Evolutionary conservation across 1,140 invertebrate genomes (phyloP), one percentile per base, ranked within the genome.

Genomic region (Propsilocerus akamusi): DNA sequence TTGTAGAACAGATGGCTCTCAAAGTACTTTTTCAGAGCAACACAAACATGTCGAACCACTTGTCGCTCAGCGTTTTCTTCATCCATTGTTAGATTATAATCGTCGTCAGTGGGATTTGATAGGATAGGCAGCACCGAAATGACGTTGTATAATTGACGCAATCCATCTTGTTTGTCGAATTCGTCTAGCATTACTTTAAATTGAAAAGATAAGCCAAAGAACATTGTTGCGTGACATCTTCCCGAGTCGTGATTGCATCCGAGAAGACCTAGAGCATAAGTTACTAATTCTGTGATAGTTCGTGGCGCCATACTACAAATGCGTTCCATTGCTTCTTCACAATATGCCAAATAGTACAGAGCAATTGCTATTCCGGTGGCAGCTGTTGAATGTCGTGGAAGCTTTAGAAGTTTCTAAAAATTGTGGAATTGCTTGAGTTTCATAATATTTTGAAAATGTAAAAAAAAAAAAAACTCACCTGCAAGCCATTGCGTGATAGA

Each of bases 211-310:
- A 94, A 72, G 0, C 86, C 85, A 63, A 97, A 97, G 65, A 97
- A 98, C 90, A 97, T 96, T 10, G 91, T 91, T 1, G 93, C 91
- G 68, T 97, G 90, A 60, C 91, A 95, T 53, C 91, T 72, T 26
- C 92, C 92, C 0, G 91, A 96, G 66, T 95, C 88, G 61, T 98
- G 93, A 20, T 90, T 95, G 58, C 91, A 90, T 60, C 96, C 93
- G 25, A 98, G 63, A 23, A 97, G 68, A 92, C 93, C 97, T 1
- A 97, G 65, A 0, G 85, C 82, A 65, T 96, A 86, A 72, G 75
- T 80, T 12, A 93, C 86, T 23, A 94, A 65, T 59, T 86, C 80
- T 3, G 74, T 72, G 7, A 95, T 74, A 2, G 87, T 74, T 53
- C 77, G 72, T 55, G 88, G 75, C 4, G 88, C 81, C 57, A 95